Conservation (phyloP, 2,797 vertebrate species). For the Lepus townsendii region DNA sequence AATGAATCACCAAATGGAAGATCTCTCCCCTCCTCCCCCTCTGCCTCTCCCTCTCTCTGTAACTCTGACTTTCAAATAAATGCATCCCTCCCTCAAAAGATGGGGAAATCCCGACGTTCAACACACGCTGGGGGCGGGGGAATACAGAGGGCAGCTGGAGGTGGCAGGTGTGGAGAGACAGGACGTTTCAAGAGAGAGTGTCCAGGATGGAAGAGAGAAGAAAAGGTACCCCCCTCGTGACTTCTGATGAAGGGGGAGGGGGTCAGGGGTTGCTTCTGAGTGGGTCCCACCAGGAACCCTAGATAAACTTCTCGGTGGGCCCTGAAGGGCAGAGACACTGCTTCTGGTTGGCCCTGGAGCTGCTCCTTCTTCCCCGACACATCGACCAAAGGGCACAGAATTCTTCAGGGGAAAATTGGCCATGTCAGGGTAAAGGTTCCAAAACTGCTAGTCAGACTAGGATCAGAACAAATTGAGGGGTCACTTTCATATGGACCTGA, state of each 20-base stretch:
- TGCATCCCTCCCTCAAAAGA: no score
- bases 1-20: no score
- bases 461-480: no score
- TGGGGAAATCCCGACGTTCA: no score
- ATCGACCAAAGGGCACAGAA: no score
- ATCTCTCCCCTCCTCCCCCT: no score
- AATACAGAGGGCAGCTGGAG: no score
- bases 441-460: neutral
- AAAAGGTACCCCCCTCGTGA: neutral
- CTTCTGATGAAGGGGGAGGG: neutral
- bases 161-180: neutral
- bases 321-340: neutral
- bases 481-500: no score
- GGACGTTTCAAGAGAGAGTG: neutral
- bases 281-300: neutral
- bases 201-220: neutral
- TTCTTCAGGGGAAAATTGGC: neutral
- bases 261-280: neutral
- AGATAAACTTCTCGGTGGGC: neutral
- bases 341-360: no score
- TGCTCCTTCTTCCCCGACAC: neutral
- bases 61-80: no score
- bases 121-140: no score
- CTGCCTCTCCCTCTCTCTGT: no score
- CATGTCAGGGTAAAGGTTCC: neutral